These are phyloP conservation scores for Cryptotis parvus DNA, from an alignment of 2,113 vertebrate species.

Conservation along the genomic window DNA sequence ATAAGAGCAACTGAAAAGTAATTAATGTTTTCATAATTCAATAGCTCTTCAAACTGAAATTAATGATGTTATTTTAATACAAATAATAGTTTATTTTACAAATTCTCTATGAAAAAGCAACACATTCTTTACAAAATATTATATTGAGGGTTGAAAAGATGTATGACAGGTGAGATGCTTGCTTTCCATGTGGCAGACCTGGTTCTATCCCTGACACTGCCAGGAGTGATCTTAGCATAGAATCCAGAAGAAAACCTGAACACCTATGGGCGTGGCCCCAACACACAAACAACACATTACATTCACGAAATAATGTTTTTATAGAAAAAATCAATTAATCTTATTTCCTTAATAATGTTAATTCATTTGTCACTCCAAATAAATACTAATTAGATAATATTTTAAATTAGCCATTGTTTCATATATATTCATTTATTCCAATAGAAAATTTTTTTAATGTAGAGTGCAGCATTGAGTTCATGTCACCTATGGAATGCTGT, in stretches of 20 bases:
- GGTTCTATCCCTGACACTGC: too few species aligned
- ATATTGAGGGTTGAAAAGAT: too few species aligned
- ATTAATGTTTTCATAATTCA: not conserved
- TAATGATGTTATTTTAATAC: not conserved
- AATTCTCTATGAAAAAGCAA: not conserved
- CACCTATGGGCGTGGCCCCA: too few species aligned
- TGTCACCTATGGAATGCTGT: not conserved
- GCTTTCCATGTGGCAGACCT: too few species aligned
- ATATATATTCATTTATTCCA: not conserved
- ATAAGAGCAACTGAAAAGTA: not conserved
- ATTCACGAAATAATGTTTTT: not conserved
- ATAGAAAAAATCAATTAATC: not conserved
- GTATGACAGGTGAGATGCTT: too few species aligned
- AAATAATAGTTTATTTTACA: not conserved
- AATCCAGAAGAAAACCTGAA: too few species aligned
- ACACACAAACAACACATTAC: not conserved
- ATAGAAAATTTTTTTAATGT: constrained; percentile 33
- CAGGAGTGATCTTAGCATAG: too few species aligned
- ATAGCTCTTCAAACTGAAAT: not conserved
- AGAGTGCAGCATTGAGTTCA: not conserved
- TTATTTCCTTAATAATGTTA: not conserved
- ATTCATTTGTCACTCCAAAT: not conserved
- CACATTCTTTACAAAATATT: not conserved
- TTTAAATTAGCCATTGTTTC: not conserved
- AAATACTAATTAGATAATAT: constrained; percentile 32